A percentile compares a stretch with the other conserved stretches of the same genome.
Evolutionary conservation across 2,888 invertebrate genomes (phyloP).

Genomic region (Eretmocerus hayati): DNA sequence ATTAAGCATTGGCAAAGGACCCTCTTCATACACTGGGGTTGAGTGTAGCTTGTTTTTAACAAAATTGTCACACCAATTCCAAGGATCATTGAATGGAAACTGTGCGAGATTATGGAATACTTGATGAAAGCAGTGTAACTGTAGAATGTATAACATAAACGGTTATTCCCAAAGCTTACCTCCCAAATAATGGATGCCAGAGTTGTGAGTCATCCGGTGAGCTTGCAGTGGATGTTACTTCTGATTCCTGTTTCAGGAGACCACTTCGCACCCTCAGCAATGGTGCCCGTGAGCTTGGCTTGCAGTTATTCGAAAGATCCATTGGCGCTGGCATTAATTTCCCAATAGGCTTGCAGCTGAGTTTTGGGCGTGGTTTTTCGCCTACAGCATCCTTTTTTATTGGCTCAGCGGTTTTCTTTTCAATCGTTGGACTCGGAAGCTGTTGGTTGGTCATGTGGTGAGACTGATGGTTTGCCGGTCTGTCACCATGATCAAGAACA

Average conservation of each 20-base stretch:
- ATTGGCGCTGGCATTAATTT: slow-evolving; percentile 43
- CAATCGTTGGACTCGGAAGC: slow-evolving; percentile 10
- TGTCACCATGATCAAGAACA: slow-evolving; percentile 40
- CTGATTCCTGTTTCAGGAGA: slow-evolving; percentile 40
- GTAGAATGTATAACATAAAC: not conserved
- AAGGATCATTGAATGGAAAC: no score
- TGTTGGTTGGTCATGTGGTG: slow-evolving; percentile 13
- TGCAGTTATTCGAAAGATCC: slow-evolving; percentile 38
- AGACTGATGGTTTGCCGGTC: slow-evolving; percentile 27
- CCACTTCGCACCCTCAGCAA: slow-evolving; percentile 39
- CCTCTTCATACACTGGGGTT: no score
- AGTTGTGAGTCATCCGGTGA: slow-evolving; percentile 53
- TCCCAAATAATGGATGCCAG: slow-evolving; percentile 82
- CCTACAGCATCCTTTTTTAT: slow-evolving; percentile 2
- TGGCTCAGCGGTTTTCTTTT: slow-evolving; percentile 7
- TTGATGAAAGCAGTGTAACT: no score
- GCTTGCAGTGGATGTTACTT: slow-evolving; percentile 41
- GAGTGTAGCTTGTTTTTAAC: no score
- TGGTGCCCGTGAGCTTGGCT: slow-evolving; percentile 33
- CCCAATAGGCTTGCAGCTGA: slow-evolving; percentile 43
- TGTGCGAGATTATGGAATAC: no score
- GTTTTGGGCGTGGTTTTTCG: slow-evolving; percentile 34
- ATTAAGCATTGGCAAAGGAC: no score
- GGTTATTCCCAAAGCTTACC: slow-evolving; percentile 51
- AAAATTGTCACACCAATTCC: no score